A percentile compares a stretch with the other conserved stretches of the same genome.
Conservation (phyloP, 1,140 invertebrate species). For the Cydia splendana region DNA sequence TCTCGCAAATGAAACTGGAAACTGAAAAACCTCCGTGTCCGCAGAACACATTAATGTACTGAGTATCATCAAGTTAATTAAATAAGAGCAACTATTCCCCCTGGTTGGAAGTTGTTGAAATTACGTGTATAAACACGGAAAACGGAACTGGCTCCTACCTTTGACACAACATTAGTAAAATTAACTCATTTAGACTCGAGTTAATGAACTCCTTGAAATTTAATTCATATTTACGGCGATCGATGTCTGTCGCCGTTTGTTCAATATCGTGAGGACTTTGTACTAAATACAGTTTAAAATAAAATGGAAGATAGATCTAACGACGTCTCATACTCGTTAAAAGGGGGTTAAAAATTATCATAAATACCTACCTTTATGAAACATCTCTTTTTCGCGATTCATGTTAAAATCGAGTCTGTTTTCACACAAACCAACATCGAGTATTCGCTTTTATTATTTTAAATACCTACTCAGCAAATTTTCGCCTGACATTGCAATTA, state of each 20-base stretch:
- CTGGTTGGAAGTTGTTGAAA: neutral
- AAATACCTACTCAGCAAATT: neutral
- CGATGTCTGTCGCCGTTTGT: neutral
- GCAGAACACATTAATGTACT: neutral
- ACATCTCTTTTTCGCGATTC: too few species aligned
- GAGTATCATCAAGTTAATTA: conserved; percentile 4
- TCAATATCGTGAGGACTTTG: too few species aligned
- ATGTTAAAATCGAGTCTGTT: too few species aligned
- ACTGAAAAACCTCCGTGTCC: neutral
- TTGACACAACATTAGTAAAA: neutral
- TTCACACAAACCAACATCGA: too few species aligned
- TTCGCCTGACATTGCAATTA: neutral
- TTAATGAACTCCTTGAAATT: neutral
- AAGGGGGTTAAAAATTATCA: too few species aligned
- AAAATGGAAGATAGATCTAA: too few species aligned
- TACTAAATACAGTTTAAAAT: too few species aligned
- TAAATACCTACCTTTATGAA: too few species aligned
- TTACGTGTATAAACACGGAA: neutral
- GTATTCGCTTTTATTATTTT: too few species aligned
- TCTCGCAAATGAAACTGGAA: conserved; percentile 14
- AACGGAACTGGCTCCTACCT: neutral
- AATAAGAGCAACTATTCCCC: conserved; percentile 3
- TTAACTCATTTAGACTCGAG: neutral
- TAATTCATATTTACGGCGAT: neutral
- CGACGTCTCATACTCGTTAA: too few species aligned